These are phyloP conservation scores for Melinopterus prodromus DNA, from an alignment of 2,888 invertebrate species.

Conservation along the genomic window DNA sequence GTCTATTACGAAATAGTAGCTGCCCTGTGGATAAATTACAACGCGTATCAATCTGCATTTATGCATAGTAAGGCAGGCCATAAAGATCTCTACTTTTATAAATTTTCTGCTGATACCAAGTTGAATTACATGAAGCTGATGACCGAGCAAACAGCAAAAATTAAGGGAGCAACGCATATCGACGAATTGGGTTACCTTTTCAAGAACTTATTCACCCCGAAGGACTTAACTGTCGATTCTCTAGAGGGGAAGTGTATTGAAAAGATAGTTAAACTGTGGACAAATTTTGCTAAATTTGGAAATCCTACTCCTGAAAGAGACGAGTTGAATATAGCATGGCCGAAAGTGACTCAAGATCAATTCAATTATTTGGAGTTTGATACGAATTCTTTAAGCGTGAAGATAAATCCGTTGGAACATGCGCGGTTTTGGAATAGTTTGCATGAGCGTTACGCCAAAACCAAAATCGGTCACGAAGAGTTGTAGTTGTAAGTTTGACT, in stretches of 20 bases:
- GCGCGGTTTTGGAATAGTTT: constrained; percentile 30
- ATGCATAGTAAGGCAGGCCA: constrained; percentile 19
- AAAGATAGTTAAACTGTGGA: constrained; percentile 31
- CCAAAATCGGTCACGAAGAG: neutral
- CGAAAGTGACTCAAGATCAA: constrained; percentile 19
- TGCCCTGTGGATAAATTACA: constrained; percentile 22
- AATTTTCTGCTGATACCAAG: constrained; percentile 30
- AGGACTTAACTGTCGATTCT: constrained; percentile 26
- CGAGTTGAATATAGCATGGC: constrained; percentile 22
- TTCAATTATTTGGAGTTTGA: constrained; percentile 30
- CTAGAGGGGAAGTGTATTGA: constrained; percentile 25
- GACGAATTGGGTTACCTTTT: constrained; percentile 35
- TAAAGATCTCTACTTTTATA: constrained; percentile 31
- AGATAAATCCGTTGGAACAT: constrained; percentile 14
- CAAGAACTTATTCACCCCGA: constrained; percentile 31
- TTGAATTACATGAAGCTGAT: constrained; percentile 29
- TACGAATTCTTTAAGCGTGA: constrained; percentile 7
- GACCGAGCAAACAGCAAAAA: constrained; percentile 28
- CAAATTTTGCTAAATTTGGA: constrained; percentile 34
- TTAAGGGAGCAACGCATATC: constrained; percentile 26
- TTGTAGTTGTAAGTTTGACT: neutral
- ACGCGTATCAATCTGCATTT: constrained; percentile 5
- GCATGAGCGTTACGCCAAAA: constrained; percentile 22
- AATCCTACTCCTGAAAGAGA: constrained; percentile 30
- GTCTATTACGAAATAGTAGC: neutral